A percentile compares a stretch with the other conserved stretches of the same genome.
phyloP scores from a whole-genome alignment of 2,797 vertebrate genomes.

The Labroides dimidiatus region DNA sequence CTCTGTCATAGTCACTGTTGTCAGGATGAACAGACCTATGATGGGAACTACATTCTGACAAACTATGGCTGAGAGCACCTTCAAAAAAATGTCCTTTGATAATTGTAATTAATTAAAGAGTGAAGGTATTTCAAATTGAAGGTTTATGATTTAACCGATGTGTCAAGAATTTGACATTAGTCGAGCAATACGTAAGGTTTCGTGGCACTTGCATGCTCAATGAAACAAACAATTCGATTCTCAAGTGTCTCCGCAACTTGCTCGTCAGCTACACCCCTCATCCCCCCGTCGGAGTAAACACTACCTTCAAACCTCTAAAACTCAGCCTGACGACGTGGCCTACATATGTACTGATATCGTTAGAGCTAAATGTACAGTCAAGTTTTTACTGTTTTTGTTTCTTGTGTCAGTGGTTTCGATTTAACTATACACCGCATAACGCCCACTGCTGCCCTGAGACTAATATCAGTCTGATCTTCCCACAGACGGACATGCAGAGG shows the following conservation, averaged over 20 bases:
- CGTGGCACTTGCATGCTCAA: too few relatives aligned
- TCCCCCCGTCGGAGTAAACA: background rate
- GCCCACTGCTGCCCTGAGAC: conserved; percentile 38
- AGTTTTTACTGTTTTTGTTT: background rate
- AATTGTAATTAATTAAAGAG: too few relatives aligned
- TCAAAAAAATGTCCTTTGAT: too few relatives aligned
- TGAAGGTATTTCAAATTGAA: too few relatives aligned
- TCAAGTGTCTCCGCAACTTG: conserved; percentile 4
- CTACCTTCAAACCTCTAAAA: background rate
- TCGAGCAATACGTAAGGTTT: too few relatives aligned
- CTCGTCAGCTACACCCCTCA: background rate
- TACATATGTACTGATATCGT: background rate
- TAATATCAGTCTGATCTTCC: conserved; percentile 53
- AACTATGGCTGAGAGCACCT: too few relatives aligned
- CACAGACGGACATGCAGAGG: conserved; percentile 11
- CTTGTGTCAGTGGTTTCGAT: conserved; percentile 61
- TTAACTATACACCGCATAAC: conserved; percentile 30
- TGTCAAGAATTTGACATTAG: too few relatives aligned
- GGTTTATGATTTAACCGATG: too few relatives aligned
- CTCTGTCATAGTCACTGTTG: background rate
- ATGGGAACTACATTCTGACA: too few relatives aligned
- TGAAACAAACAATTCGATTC: too few relatives aligned
- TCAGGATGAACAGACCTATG: too few relatives aligned
- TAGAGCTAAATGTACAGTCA: background rate
- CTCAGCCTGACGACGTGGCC: background rate